A percentile compares a stretch with the other conserved stretches of the same genome.
Conservation (phyloP, 2,888 invertebrate genomes). For the Siphlonurus alternatus region DNA sequence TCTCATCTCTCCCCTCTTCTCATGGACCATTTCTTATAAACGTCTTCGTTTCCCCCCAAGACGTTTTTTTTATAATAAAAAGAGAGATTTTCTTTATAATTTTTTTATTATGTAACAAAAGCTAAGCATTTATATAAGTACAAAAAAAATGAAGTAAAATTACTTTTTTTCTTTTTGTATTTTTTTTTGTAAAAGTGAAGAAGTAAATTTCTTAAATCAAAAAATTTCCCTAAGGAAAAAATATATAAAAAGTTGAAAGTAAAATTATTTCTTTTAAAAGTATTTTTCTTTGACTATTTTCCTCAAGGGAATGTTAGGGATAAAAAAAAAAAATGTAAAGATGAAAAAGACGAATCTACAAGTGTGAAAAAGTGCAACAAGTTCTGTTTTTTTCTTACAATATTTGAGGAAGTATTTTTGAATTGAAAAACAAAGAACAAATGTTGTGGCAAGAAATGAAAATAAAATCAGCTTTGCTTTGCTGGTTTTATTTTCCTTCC, state of each 20-base stretch:
- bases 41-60: neutral
- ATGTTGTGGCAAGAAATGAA: too few species aligned
- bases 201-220: neutral
- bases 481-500: too few species aligned
- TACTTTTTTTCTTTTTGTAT: neutral
- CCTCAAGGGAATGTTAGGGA: neutral
- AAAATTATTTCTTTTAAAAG: neutral
- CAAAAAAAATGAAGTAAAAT: neutral
- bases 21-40: neutral
- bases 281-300: too few species aligned
- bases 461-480: too few species aligned
- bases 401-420: too few species aligned
- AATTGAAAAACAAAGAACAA: too few species aligned
- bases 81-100: neutral
- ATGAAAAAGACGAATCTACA: neutral
- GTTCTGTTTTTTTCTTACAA: neutral
- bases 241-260: neutral
- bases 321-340: neutral
- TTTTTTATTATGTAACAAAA: neutral
- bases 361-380: neutral
- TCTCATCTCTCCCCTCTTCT: too few species aligned
- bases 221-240: neutral
- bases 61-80: neutral
- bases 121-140: neutral
- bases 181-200: too few species aligned